A percentile compares a stretch with the other conserved stretches of the same genome.
These are phyloP conservation scores for Hippopotamus amphibius DNA, from an alignment of 2,113 vertebrate species.

Conservation along the genomic window DNA sequence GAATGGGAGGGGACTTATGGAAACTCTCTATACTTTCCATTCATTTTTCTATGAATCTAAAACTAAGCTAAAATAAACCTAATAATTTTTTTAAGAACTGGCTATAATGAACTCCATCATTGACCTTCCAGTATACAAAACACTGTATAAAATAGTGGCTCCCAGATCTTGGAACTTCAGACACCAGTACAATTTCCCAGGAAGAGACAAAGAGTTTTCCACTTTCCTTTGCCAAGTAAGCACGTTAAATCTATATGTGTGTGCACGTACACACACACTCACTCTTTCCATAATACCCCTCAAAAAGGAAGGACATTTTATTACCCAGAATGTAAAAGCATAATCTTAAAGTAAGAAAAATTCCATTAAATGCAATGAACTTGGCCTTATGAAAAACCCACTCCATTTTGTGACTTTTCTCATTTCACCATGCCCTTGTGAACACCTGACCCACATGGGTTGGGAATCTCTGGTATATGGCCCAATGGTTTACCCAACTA, in stretches of 20 bases:
- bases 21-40: neutral
- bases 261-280: neutral
- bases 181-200: neutral
- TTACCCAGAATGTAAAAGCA: neutral
- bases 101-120: neutral
- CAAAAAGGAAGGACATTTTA: neutral
- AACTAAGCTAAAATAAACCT: neutral
- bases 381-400: neutral
- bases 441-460: neutral
- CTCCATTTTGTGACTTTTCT: neutral
- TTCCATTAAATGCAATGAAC: neutral
- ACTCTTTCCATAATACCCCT: neutral
- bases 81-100: conserved; percentile 8
- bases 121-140: neutral
- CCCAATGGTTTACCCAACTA: neutral
- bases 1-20: neutral
- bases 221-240: neutral
- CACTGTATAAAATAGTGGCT: neutral
- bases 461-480: neutral
- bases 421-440: neutral
- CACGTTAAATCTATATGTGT: neutral
- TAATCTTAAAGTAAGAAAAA: neutral
- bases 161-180: conserved; percentile 1
- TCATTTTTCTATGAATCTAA: neutral
- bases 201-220: neutral